A percentile compares a stretch with the other conserved stretches of the same genome.
Conservation (phyloP, 2,797 vertebrate genomes). For the Ateles fusciceps region DNA sequence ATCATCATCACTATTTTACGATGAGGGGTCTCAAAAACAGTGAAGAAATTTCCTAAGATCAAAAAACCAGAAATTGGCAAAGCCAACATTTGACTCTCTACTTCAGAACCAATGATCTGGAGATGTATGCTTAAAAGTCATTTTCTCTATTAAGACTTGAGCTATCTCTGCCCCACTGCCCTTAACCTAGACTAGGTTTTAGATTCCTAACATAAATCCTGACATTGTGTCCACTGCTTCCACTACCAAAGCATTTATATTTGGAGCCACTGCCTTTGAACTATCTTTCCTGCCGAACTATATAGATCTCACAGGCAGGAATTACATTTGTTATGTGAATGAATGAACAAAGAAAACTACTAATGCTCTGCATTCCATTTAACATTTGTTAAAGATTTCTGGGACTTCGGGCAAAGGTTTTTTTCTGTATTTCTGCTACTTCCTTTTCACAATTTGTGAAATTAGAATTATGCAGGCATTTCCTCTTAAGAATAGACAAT, state of each 20-base stretch:
- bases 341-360: not conserved
- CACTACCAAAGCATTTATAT: not conserved
- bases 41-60: not conserved
- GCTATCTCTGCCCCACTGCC: fast-evolving
- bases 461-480: not conserved
- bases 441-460: not conserved
- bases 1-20: not conserved
- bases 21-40: not conserved
- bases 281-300: not conserved
- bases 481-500: not conserved
- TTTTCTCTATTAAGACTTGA: not conserved
- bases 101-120: not conserved
- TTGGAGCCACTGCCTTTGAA: not conserved
- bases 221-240: too few relatives aligned
- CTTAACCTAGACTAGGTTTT: not conserved
- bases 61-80: not conserved
- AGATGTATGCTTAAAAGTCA: not conserved
- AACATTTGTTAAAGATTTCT: not conserved
- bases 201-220: not conserved
- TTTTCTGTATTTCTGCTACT: not conserved
- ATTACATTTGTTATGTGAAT: not conserved
- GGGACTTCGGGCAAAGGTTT: not conserved
- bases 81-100: not conserved
- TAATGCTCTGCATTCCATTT: not conserved
- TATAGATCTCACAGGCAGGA: not conserved